Evolutionary conservation across 2,113 vertebrate species (phyloP).

Genomic region (Tachysurus vachellii): DNA sequence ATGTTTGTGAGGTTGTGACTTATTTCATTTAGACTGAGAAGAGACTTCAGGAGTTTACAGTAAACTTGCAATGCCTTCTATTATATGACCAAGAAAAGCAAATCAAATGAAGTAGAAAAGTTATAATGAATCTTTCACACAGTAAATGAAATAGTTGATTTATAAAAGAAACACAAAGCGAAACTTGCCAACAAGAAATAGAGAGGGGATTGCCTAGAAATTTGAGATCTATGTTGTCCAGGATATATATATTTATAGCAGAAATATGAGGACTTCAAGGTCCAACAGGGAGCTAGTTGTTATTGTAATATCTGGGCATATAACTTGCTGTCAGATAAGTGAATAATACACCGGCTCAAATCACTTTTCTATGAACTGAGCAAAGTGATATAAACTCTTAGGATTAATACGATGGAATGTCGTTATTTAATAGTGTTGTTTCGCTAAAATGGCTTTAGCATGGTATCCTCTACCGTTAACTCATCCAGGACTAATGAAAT

Average conservation of each 20-base stretch:
- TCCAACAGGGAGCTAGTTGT: not conserved
- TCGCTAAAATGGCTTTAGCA: not conserved
- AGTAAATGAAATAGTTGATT: not conserved
- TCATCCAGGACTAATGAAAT: not conserved
- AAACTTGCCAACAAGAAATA: constrained; percentile 35
- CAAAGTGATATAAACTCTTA: constrained; percentile 3
- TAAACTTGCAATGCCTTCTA: constrained; percentile 6
- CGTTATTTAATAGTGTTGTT: not conserved
- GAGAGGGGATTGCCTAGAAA: constrained; percentile 48
- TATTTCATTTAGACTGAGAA: not conserved
- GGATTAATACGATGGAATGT: not conserved
- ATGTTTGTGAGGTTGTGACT: not conserved
- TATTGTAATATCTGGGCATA: not conserved
- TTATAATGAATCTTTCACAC: not conserved
- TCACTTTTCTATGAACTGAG: constrained; percentile 22
- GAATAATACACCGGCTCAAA: constrained; percentile 19
- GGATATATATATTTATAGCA: constrained; percentile 30
- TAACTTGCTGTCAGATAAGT: not conserved
- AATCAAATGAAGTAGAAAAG: not conserved
- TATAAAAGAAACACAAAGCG: not conserved
- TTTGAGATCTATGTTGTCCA: constrained; percentile 19
- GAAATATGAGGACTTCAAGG: constrained; percentile 11
- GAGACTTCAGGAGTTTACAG: constrained; percentile 22
- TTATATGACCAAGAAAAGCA: not conserved
- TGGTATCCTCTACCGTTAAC: not conserved